Evolutionary conservation across 2,113 vertebrate species (phyloP).

Genomic region (Chionomys nivalis): DNA sequence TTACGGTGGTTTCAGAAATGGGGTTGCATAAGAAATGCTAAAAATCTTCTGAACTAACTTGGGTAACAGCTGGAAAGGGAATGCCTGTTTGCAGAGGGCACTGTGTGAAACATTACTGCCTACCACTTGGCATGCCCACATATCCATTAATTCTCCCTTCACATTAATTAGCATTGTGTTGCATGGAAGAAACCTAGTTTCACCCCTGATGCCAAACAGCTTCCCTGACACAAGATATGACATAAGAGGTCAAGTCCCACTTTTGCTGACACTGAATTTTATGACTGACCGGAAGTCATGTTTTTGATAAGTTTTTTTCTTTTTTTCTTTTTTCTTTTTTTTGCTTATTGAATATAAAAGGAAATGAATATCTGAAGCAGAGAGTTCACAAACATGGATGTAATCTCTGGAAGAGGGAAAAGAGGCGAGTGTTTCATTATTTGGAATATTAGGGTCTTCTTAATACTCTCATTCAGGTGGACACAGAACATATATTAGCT

Average conservation of each 20-base stretch:
- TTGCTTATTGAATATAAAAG: neutral
- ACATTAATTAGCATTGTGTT: conserved; percentile 55
- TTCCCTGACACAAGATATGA: neutral
- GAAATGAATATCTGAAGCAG: neutral
- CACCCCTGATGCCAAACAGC: neutral
- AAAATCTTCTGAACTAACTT: conserved; percentile 45
- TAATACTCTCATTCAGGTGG: neutral
- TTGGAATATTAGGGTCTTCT: neutral
- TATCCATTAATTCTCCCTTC: conserved; percentile 4
- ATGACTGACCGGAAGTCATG: neutral
- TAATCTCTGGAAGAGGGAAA: neutral
- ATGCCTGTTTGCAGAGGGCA: neutral
- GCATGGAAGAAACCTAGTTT: neutral
- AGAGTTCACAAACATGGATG: neutral
- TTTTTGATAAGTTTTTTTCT: neutral
- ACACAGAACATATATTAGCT: neutral
- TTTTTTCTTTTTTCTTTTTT: neutral
- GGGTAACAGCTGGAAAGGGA: neutral
- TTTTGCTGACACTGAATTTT: neutral
- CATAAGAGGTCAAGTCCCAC: neutral
- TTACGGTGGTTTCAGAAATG: conserved; percentile 51
- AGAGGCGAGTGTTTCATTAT: neutral
- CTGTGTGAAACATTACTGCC: neutral
- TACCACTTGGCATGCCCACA: neutral
- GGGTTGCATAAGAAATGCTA: conserved; percentile 59